These are phyloP conservation scores for Drosophila sp. DNA, from an alignment of 1,140 invertebrate species.

Conservation along the genomic window DNA sequence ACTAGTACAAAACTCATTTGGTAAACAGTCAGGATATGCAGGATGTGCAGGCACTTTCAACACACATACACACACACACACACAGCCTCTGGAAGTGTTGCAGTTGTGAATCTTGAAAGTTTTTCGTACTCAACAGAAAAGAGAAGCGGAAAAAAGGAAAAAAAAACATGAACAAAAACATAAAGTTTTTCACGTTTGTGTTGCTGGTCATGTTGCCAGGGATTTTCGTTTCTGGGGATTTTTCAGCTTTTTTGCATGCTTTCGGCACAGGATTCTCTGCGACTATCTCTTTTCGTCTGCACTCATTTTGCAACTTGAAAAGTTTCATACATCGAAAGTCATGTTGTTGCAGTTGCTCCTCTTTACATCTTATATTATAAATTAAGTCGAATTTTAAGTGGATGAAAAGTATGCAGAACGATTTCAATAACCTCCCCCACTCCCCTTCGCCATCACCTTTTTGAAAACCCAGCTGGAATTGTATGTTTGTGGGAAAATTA, in stretches of 20 bases:
- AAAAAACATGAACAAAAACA: slow-evolving; percentile 46
- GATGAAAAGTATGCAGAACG: slow-evolving; percentile 56
- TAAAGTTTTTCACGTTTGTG: slow-evolving; percentile 46
- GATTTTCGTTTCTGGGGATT: slow-evolving; percentile 41
- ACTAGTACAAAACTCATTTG: slow-evolving; percentile 77
- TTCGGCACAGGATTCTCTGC: slow-evolving; percentile 8
- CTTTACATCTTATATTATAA: slow-evolving; percentile 19
- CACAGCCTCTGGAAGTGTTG: slow-evolving; percentile 58
- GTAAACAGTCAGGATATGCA: slow-evolving; percentile 73
- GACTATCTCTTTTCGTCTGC: background rate
- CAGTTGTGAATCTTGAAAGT: slow-evolving; percentile 77
- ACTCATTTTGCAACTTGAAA: slow-evolving; percentile 48
- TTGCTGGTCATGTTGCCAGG: slow-evolving; percentile 63
- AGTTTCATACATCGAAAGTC: slow-evolving; percentile 65
- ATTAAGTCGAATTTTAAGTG: slow-evolving; percentile 23
- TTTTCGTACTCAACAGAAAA: slow-evolving; percentile 36
- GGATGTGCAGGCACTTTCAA: slow-evolving; percentile 62
- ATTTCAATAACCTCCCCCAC: slow-evolving; percentile 56
- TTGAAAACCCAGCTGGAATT: background rate
- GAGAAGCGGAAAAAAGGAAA: background rate
- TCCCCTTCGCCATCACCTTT: background rate
- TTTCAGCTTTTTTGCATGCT: slow-evolving; percentile 27
- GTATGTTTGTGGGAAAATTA: slow-evolving; percentile 59
- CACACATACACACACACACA: slow-evolving; percentile 25
- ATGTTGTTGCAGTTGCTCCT: slow-evolving; percentile 42